Conservation (phyloP, 2,113 vertebrate genomes). For the Puntigrus tetrazona region DNA sequence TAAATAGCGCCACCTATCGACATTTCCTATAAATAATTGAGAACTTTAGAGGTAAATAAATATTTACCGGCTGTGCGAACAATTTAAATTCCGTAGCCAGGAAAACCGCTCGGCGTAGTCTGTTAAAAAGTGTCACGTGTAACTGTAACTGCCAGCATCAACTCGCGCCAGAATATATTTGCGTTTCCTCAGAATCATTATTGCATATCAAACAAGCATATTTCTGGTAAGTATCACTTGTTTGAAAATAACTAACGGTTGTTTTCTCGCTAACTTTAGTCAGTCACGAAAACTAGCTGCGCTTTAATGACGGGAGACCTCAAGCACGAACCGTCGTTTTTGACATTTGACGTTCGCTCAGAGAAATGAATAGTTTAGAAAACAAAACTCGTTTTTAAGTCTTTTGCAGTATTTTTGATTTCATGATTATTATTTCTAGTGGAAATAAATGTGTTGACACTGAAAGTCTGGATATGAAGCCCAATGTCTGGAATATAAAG, state of each 20-base stretch:
- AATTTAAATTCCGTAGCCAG: conserved; percentile 10
- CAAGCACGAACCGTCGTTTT: not conserved
- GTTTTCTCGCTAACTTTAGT: not conserved
- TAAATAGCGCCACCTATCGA: not conserved
- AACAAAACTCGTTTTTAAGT: not conserved
- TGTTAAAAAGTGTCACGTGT: not conserved
- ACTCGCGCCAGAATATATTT: not conserved
- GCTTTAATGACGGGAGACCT: not conserved
- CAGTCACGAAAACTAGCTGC: not conserved
- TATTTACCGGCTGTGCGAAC: not conserved
- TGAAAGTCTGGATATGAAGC: conserved; percentile 78
- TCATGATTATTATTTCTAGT: not conserved
- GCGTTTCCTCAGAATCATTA: not conserved
- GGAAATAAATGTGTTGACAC: not conserved
- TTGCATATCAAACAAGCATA: not conserved
- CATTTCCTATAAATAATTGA: no score
- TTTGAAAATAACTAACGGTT: not conserved
- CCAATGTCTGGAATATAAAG: conserved; percentile 86
- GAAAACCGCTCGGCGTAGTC: not conserved
- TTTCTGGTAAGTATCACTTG: not conserved
- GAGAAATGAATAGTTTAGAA: not conserved
- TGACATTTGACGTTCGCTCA: not conserved
- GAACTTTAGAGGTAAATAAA: not conserved
- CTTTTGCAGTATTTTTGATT: not conserved
- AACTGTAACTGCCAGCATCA: not conserved